Evolutionary conservation across 2,888 invertebrate species (phyloP), one percentile per base, ranked within the genome.

Genomic region (Drosophila greeni): DNA sequence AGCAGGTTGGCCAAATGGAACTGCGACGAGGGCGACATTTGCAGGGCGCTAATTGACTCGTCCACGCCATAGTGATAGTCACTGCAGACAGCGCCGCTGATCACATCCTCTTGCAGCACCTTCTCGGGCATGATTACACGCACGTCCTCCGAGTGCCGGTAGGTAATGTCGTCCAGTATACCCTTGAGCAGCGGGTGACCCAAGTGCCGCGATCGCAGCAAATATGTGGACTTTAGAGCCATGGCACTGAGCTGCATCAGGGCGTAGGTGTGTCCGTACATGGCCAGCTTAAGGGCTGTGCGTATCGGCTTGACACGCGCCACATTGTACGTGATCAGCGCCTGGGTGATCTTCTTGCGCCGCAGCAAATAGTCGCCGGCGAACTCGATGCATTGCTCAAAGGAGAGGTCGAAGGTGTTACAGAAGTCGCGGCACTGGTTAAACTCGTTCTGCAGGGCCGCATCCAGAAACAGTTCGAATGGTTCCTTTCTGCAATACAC

Each of bases 291-390:
- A 0, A 89, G 75, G 2, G 89, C 89, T 14, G 89, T 89, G 11
- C 88, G 85, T 36, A 89, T 88, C 16, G 89, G 89, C 57, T 88
- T 89, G 4, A 89, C 88, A 89, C 94, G 93, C 1, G 95, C 93
- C 58, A 96, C 91, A 81, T 94, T 94, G 88, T 95, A 97, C 20
- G 96, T 91, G 67, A 94, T 91, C 72, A 94, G 91, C 1, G 97
- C 96, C 65, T 94, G 93, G 51, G 93, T 91, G 66, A 94, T 92
- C 74, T 93, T 92, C 14, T 93, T 93, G 66, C 93, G 92, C 5
- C 93, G 91, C 84, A 97, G 90, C 82, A 95, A 91, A 87, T 94
- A 91, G 88, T 97, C 96, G 0, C 96, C 96, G 31, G 95, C 94
- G 76, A 92, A 92, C 86, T 95, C 94, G 72, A 97, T 90, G 66